Evolutionary conservation across 2,113 vertebrate genomes (phyloP), one percentile per base, ranked within the genome.

Genomic region (Eidolon helvum): DNA sequence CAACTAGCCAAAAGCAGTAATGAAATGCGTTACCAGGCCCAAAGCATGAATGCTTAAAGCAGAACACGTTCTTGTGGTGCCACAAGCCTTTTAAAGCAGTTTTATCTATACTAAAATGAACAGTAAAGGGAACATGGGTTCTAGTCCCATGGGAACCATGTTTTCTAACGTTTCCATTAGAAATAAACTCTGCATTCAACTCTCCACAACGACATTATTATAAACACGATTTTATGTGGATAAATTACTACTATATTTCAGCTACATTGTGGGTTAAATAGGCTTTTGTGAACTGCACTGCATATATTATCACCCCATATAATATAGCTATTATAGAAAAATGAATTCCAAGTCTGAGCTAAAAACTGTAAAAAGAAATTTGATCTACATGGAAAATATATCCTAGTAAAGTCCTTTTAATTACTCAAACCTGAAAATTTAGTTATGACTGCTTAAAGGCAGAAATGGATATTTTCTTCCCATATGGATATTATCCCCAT

Each of bases 161-260:
- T 72, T 97, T 97, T 82, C 45, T 92, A 95, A 95, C 92, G 90
- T 94, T 97, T 95, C 84, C 40, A 72, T 98, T 96, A 95, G 84
- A 98, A 98, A 96, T 69, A 96, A 93, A 87, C 71, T 85, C 18
- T 72, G 28, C 66, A 59, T 96, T 94, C 92, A 77, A 87, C 89
- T 97, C 87, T 84, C 94, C n/a, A 40, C 43, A 50, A 93, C 59
- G 92, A 16, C 71, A 96, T 92, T 95, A 95, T 92, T 91, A 96
- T 87, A 69, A 95, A 77, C n/a, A 30, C 35, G 65, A 59, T 48
- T 92, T 97, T 95, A 96, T 98, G 85, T 85, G 88, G 80, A 97
- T 94, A 92, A 97, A 97, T 97, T 94, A 55, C 84, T 75, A 57
- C 85, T 87, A 38, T 96, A 90, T 96, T 92, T 97, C 72, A 96